Evolutionary conservation across 2,797 vertebrate genomes (phyloP).

Genomic region (Clangula hyemalis): DNA sequence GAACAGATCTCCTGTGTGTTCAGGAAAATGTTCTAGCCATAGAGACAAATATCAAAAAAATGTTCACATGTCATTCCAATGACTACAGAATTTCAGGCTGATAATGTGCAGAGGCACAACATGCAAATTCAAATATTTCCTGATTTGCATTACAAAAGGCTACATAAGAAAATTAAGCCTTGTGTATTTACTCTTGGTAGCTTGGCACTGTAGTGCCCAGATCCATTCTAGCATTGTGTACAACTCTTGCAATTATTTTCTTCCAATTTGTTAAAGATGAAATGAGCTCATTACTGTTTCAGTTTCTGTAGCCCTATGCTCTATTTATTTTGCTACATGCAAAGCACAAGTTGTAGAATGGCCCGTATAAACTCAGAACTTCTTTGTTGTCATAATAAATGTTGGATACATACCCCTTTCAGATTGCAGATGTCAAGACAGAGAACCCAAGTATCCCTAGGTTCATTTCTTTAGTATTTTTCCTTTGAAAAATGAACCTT

Average conservation of each 20-base stretch:
- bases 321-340: background rate
- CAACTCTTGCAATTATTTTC: background rate
- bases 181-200: background rate
- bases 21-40: background rate
- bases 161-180: background rate
- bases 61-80: background rate
- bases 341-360: background rate
- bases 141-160: background rate
- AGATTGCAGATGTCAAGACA: background rate
- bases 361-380: background rate
- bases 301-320: background rate
- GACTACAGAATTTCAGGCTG: background rate
- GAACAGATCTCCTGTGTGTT: background rate
- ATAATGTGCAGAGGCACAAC: background rate
- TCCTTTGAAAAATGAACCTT: background rate
- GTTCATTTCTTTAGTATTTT: background rate
- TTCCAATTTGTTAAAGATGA: background rate
- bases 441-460: background rate
- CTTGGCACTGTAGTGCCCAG: background rate
- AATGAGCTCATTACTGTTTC: background rate
- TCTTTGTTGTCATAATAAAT: background rate
- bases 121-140: background rate
- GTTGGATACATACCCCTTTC: background rate
- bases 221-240: background rate
- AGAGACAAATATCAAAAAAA: background rate